phyloP scores from a whole-genome alignment of 2,888 invertebrate species.

The Leptarthrus brevirostris region DNA sequence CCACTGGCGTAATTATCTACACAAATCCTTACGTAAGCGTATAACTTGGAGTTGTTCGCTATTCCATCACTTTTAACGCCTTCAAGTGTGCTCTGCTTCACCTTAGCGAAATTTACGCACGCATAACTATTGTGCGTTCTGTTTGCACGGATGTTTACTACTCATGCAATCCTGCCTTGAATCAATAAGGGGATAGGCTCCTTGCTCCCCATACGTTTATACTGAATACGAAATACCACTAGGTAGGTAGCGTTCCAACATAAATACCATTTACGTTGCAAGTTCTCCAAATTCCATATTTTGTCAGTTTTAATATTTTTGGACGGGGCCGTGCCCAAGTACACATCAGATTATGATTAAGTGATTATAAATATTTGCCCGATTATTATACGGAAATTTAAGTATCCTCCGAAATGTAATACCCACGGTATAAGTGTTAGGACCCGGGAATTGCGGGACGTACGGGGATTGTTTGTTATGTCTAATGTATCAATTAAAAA shows the following conservation, averaged over 20 bases:
- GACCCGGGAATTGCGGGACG: slow-evolving; percentile 26
- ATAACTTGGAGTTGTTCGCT: background rate
- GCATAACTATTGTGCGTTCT: background rate
- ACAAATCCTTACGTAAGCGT: background rate
- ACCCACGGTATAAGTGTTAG: slow-evolving; percentile 5
- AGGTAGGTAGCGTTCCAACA: background rate
- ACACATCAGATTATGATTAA: slow-evolving; percentile 48
- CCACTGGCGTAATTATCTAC: slow-evolving; percentile 7
- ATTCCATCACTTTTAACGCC: background rate
- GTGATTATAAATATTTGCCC: slow-evolving; percentile 51
- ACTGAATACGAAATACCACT: background rate
- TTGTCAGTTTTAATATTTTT: slow-evolving; percentile 18
- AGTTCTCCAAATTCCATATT: background rate
- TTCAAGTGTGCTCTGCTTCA: background rate
- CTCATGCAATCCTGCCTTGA: background rate
- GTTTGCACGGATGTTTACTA: background rate
- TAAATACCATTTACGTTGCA: background rate
- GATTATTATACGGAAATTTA: slow-evolving; percentile 51
- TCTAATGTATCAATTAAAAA: slow-evolving; percentile 68
- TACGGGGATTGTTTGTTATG: slow-evolving; percentile 56
- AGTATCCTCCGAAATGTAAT: slow-evolving; percentile 28
- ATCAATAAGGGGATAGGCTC: slow-evolving; percentile 16
- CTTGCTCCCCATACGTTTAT: background rate
- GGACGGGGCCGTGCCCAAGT: slow-evolving; percentile 2
- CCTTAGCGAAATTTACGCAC: background rate